phyloP scores from a whole-genome alignment of 2,888 invertebrate genomes.

The Brachypterus glaber region DNA sequence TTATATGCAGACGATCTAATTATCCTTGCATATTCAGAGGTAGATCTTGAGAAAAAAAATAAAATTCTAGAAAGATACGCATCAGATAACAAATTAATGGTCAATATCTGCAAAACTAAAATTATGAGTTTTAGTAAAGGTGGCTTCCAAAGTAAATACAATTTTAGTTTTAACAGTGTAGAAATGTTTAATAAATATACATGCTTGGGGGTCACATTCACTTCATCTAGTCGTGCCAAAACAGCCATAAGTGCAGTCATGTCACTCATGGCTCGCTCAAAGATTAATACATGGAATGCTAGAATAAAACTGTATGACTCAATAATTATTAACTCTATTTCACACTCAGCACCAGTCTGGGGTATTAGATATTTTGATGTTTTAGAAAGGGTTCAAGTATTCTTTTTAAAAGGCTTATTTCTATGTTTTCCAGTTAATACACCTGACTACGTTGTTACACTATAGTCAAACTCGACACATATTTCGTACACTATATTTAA shows the following conservation, averaged over 20 bases:
- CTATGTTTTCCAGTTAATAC: conserved; percentile 1
- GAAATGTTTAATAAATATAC: conserved; percentile 4
- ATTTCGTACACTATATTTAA: too few species aligned
- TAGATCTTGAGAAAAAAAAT: conserved; percentile 6
- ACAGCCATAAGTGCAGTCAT: conserved; percentile 2
- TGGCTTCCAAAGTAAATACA: too few species aligned
- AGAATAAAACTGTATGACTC: conserved; percentile 7
- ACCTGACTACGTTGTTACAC: conserved; percentile 1
- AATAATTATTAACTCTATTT: conserved; percentile 2
- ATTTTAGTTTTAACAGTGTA: not conserved
- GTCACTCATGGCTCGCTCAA: not conserved
- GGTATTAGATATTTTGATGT: conserved; percentile 3
- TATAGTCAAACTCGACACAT: too few species aligned
- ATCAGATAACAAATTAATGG: too few species aligned
- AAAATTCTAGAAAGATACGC: conserved; percentile 5
- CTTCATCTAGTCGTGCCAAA: conserved; percentile 8
- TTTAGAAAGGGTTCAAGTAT: conserved; percentile 1
- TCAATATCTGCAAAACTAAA: too few species aligned
- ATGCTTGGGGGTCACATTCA: conserved; percentile 6
- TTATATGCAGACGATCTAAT: conserved; percentile 10
- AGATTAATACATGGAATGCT: conserved; percentile 1
- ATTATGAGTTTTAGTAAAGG: too few species aligned
- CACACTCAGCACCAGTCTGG: not conserved
- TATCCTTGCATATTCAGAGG: conserved; percentile 8
- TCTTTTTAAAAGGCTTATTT: conserved; percentile 5